Base-by-base conservation (phyloP, 2,113 vertebrate genomes). In the Amphilophus citrinellus region DNA sequence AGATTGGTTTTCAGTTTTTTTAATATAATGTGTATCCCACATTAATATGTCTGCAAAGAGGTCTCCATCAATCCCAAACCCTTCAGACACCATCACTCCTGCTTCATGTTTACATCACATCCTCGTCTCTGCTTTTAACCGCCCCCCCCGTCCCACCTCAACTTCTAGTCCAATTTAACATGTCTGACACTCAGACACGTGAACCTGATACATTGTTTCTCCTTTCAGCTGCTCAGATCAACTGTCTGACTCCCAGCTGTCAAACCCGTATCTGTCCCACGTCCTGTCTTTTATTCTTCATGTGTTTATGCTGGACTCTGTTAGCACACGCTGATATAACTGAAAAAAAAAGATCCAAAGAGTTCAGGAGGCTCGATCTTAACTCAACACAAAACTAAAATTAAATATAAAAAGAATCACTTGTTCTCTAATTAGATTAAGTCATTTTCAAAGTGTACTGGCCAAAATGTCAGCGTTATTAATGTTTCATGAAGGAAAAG, bases 401-500 rank as follows among this genome's bases (percentile, higher is more conserved):
- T 42, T 14, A 22, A 65, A 0, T 15, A 65, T 65, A 65, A 39
- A 65, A 22, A 22, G 37, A 22, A n/a, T n/a, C 37, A 42, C 37
- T 42, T 22, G 20, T 65, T 42, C 20, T 65, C n/a, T 22, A 65
- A 65, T 65, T 65, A 24, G 2, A 68, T 68, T 44, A 6, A 17
- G 22, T 68, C 11, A 2, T 68, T 17, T 27, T 24, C 0, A 0
- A 53, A 32, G 24, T 32, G 17, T 32, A 7, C 24, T 32, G 24
- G 30, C 30, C 66, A 59, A 39, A 50, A 71, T 50, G 15, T n/a
- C 42, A 18, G 22, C 44, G 42, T 11, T 30, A 10, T 50, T 50
- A 30, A 50, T 30, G 42, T 30, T 82, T 71, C 24, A 24, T 30
- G n/a, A 76, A 76, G 20, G 20, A 0, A 37, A 62, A 30, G 57